Percentiles rank a stretch among this genome's conserved stretches.
Conservation (phyloP, 2,888 invertebrate species). For the Oligia fasciuncula region DNA sequence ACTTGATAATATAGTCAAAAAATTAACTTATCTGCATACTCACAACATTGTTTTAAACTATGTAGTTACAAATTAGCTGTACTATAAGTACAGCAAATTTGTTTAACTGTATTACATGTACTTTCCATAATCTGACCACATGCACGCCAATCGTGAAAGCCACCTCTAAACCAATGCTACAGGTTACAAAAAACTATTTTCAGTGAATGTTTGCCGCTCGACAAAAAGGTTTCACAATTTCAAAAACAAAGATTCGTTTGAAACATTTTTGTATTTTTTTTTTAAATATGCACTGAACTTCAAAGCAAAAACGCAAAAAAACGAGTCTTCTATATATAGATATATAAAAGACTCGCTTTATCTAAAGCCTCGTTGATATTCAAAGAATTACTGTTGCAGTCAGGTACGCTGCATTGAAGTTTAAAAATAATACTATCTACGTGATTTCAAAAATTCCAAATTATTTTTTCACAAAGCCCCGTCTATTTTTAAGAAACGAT, state of each 20-base stretch:
- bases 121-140: not conserved
- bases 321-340: not conserved
- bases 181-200: not conserved
- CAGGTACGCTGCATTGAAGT: not conserved
- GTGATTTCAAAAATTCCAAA: not conserved
- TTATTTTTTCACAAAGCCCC: not conserved
- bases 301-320: not conserved
- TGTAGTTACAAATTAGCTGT: not conserved
- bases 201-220: not conserved
- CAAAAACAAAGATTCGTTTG: not conserved
- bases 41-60: not conserved
- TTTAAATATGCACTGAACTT: not conserved
- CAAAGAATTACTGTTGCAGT: not conserved
- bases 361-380: not conserved
- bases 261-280: not conserved
- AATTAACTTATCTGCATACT: not conserved
- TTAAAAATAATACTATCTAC: not conserved
- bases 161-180: not conserved
- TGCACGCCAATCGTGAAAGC: too few relatives aligned
- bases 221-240: not conserved
- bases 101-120: too few relatives aligned
- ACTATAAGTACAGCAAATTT: too few relatives aligned
- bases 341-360: not conserved
- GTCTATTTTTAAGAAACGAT: not conserved
- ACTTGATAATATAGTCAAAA: not conserved